Evolutionary conservation across 2,797 vertebrate genomes (phyloP).

Genomic region (Anguilla obscura): DNA sequence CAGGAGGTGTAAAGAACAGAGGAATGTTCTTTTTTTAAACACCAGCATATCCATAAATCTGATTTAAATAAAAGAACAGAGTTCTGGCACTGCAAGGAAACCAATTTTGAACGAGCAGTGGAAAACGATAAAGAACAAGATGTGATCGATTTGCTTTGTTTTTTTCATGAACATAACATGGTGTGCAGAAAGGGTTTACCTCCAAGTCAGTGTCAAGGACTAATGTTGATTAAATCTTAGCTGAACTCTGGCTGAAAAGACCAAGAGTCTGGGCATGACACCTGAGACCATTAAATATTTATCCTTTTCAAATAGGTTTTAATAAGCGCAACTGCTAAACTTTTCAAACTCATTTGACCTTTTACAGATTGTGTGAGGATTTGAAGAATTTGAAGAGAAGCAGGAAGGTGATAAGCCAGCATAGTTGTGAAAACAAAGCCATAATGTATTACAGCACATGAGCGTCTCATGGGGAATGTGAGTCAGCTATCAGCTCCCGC

Average conservation of each 20-base stretch:
- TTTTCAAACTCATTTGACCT: neutral
- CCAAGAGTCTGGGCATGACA: neutral
- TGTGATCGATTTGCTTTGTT: neutral
- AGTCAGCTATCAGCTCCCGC: neutral
- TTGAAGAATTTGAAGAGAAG: neutral
- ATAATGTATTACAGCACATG: neutral
- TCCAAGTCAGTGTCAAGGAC: neutral
- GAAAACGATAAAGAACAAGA: neutral
- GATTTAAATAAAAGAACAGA: neutral
- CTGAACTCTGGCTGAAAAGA: neutral
- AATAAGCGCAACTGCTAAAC: neutral
- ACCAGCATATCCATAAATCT: conserved; percentile 9
- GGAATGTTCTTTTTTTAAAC: neutral
- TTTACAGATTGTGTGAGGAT: neutral
- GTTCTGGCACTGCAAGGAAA: neutral
- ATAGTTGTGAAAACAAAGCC: neutral
- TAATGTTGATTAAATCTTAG: neutral
- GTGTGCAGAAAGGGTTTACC: too few relatives aligned
- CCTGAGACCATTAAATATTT: neutral
- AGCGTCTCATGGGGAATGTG: neutral
- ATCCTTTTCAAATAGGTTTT: neutral
- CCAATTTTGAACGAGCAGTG: neutral
- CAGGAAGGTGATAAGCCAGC: neutral
- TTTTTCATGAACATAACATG: neutral
- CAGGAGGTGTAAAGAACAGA: neutral